phyloP scores from a whole-genome alignment of 2,888 invertebrate species.

The Acanthosepion pharaonis region DNA sequence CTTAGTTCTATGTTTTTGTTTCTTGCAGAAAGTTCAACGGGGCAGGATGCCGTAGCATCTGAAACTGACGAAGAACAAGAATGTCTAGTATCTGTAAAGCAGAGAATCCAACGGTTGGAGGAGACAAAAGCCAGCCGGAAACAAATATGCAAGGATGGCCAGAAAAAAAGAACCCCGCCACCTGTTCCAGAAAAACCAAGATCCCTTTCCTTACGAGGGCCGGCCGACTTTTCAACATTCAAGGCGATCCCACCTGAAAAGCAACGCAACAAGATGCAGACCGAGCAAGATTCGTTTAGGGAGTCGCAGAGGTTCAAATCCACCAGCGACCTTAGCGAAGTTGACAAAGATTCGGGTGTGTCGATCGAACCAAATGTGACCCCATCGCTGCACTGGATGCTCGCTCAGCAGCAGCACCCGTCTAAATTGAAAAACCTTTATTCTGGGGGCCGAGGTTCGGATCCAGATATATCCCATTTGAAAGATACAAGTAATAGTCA shows the following conservation, averaged over 20 bases:
- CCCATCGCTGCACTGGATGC: constrained; percentile 41
- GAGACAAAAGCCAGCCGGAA: not conserved
- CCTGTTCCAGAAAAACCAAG: constrained; percentile 20
- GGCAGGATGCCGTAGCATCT: not conserved
- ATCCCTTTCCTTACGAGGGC: constrained; percentile 37
- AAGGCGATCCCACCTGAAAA: not conserved
- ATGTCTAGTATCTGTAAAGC: constrained; percentile 42
- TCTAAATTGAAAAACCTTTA: not conserved
- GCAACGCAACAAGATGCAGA: not conserved
- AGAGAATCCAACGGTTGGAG: constrained; percentile 39
- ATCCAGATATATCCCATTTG: not conserved
- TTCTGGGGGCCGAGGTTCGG: not conserved
- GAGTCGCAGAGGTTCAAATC: constrained; percentile 8
- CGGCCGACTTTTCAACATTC: not conserved
- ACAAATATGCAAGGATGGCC: constrained; percentile 22
- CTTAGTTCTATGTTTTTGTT: not conserved
- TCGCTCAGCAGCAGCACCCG: not conserved
- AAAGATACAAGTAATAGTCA: not conserved
- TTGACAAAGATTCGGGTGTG: constrained; percentile 40
- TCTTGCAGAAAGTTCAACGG: not conserved
- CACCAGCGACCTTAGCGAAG: constrained; percentile 34
- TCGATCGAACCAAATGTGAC: constrained; percentile 36
- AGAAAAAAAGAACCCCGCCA: constrained; percentile 10
- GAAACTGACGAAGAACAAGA: constrained; percentile 11
- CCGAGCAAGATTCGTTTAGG: not conserved